Conservation (phyloP, 1,140 invertebrate genomes). For the Globodera rostochiensis region DNA sequence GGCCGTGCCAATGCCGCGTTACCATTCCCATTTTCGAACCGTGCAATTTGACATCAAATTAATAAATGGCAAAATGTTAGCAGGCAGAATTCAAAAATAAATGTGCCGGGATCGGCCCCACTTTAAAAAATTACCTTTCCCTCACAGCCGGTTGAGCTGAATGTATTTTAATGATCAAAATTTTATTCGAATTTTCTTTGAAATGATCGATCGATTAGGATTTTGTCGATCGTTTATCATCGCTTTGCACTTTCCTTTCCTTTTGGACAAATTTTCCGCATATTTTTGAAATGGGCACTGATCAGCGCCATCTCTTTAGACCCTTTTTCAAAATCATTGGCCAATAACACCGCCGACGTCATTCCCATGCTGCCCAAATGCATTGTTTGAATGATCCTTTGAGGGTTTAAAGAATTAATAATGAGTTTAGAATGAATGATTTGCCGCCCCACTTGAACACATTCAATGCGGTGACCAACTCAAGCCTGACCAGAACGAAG, state of each 20-base stretch:
- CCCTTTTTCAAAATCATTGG: constrained; percentile 28
- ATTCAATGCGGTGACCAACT: constrained; percentile 22
- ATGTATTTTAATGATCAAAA: too few relatives aligned
- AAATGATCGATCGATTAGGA: too few relatives aligned
- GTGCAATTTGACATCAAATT: too few relatives aligned
- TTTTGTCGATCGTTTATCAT: neutral
- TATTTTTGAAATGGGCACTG: neutral
- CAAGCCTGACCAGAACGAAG: constrained; percentile 28
- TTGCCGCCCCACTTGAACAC: constrained; percentile 28
- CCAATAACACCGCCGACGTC: constrained; percentile 23
- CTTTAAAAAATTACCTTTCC: too few relatives aligned
- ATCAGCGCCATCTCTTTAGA: neutral
- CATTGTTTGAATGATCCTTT: constrained; percentile 40
- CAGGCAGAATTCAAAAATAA: too few relatives aligned
- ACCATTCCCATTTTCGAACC: too few relatives aligned
- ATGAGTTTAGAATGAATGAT: constrained; percentile 3
- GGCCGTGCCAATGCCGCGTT: too few relatives aligned
- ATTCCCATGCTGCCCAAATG: constrained; percentile 32
- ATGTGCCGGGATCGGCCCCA: too few relatives aligned
- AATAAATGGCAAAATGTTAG: too few relatives aligned
- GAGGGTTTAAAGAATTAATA: neutral
- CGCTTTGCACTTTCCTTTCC: neutral
- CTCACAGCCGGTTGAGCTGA: too few relatives aligned
- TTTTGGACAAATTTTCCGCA: neutral
- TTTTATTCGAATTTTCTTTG: too few relatives aligned